Conservation (phyloP, 2,113 vertebrate species). For the Trogon melanurus region DNA sequence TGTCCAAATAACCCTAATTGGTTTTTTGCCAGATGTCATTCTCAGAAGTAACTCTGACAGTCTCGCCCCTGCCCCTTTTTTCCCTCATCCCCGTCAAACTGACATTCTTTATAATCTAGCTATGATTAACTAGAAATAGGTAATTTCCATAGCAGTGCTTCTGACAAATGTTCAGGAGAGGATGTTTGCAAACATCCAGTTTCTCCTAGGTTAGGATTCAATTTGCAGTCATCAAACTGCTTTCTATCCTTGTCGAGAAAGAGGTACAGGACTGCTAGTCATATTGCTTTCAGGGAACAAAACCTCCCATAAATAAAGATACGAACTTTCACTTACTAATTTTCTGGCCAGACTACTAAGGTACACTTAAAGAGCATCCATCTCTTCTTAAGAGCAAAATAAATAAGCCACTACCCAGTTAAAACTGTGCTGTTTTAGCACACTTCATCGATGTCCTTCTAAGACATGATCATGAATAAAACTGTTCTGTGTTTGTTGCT, state of each 20-base stretch:
- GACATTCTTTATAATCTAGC: background rate
- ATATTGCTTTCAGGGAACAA: background rate
- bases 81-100: background rate
- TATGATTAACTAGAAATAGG: slow-evolving; percentile 35
- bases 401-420: background rate
- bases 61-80: background rate
- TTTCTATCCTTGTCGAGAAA: background rate
- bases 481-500: background rate
- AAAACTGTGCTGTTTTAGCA: background rate
- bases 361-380: background rate
- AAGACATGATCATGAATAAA: background rate
- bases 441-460: background rate
- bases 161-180: background rate
- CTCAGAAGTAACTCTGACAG: background rate
- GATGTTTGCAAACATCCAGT: background rate
- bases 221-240: background rate
- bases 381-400: background rate
- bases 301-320: background rate
- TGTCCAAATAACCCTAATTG: slow-evolving; percentile 20
- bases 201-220: background rate
- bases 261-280: background rate
- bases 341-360: background rate
- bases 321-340: background rate
- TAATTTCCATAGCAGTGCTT: background rate
- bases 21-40: slow-evolving; percentile 7